phyloP scores from a whole-genome alignment of 2,113 vertebrate species.

The Etia nguti region DNA sequence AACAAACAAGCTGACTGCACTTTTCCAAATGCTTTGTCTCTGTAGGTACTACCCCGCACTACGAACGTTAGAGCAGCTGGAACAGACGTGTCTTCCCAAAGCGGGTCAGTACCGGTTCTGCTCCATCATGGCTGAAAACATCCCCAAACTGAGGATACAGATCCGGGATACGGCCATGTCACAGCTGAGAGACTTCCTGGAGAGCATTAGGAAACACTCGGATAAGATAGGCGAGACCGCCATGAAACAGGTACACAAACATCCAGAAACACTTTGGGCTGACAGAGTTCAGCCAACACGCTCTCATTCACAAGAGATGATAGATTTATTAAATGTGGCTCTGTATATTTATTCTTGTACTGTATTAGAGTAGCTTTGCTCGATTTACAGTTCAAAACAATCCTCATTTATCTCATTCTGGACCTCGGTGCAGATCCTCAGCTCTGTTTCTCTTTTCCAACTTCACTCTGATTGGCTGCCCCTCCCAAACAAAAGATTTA shows the following conservation, averaged over 20 bases:
- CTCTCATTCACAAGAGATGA: not conserved
- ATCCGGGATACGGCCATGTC: conserved; percentile 95
- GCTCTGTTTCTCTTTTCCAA: not conserved
- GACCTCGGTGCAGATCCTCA: not conserved
- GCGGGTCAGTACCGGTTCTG: conserved; percentile 96
- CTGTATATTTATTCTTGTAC: not conserved
- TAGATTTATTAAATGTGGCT: not conserved
- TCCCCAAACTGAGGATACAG: conserved; percentile 83
- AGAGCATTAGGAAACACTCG: conserved; percentile 97
- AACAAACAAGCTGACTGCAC: not conserved
- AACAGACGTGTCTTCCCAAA: conserved; percentile 85
- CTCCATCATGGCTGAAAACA: conserved; percentile 90
- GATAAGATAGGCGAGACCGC: conserved; percentile 94
- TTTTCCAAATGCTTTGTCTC: not conserved
- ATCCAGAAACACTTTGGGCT: not conserved
- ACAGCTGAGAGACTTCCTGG: conserved; percentile 95
- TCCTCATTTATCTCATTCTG: not conserved
- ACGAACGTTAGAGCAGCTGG: conserved; percentile 91
- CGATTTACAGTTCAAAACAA: not conserved
- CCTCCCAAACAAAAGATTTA: not conserved
- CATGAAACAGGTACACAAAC: conserved; percentile 84
- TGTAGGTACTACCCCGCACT: conserved; percentile 91
- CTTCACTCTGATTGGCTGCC: not conserved
- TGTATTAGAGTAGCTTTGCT: not conserved
- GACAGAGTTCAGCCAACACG: not conserved